Conservation (phyloP, 2,888 invertebrate species). For the Hypselothyrea guttata region DNA sequence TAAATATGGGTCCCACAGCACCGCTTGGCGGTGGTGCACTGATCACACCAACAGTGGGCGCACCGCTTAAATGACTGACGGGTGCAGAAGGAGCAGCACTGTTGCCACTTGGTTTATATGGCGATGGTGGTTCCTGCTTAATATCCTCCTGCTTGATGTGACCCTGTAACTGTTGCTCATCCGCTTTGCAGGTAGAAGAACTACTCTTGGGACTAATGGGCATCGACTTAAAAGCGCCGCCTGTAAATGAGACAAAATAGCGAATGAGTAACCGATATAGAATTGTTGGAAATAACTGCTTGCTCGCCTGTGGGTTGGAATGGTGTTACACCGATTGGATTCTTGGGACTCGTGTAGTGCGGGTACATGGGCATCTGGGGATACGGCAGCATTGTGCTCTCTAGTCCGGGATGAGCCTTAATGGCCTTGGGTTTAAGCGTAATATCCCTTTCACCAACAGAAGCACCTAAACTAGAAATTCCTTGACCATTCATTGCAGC, state of each 20-base stretch:
- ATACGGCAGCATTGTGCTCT: conserved; percentile 82
- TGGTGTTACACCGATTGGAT: conserved; percentile 91
- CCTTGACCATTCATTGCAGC: conserved; percentile 56
- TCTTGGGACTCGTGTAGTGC: conserved; percentile 87
- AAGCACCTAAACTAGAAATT: conserved; percentile 45
- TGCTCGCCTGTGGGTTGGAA: conserved; percentile 91
- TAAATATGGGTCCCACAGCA: conserved; percentile 74
- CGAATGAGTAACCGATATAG: too few species aligned
- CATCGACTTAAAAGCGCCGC: conserved; percentile 95
- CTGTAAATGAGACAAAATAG: conserved; percentile 81
- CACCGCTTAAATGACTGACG: background rate
- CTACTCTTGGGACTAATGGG: conserved; percentile 84
- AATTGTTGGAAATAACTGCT: conserved; percentile 30
- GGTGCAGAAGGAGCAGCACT: conserved; percentile 10
- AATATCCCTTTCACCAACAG: conserved; percentile 85
- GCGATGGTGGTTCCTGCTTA: conserved; percentile 81
- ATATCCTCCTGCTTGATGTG: conserved; percentile 78
- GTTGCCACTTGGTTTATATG: conserved; percentile 75
- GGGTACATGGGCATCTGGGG: conserved; percentile 83
- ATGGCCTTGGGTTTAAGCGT: conserved; percentile 95
- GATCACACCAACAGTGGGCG: conserved; percentile 48
- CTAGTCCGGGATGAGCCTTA: conserved; percentile 86
- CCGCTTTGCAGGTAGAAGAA: conserved; percentile 64
- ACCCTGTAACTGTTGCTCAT: conserved; percentile 63
- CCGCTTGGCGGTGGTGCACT: conserved; percentile 59